These are phyloP conservation scores for Recurvirostra avosetta DNA, from an alignment of 2,113 vertebrate genomes.

Conservation along the genomic window DNA sequence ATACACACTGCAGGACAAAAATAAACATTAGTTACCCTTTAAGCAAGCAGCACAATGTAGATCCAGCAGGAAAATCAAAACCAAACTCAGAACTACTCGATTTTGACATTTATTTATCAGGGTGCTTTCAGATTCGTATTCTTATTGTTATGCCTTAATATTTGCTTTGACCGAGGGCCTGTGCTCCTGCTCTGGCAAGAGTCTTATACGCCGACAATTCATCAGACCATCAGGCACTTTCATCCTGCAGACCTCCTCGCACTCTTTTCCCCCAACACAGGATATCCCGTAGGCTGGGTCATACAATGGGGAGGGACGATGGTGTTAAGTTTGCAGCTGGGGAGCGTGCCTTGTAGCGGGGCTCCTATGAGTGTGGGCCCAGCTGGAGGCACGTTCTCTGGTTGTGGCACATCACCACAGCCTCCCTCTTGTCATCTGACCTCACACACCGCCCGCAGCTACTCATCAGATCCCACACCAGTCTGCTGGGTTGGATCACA, in stretches of 20 bases:
- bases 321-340: background rate
- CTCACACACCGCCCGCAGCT: background rate
- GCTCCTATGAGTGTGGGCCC: constrained; percentile 14
- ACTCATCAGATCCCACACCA: background rate
- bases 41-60: background rate
- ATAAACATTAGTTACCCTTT: background rate
- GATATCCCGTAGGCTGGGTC: constrained; percentile 7
- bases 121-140: background rate
- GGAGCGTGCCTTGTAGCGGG: constrained; percentile 20
- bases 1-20: constrained; percentile 21
- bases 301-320: background rate
- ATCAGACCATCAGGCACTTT: background rate
- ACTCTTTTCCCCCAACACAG: background rate
- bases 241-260: background rate
- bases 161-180: background rate
- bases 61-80: constrained; percentile 24
- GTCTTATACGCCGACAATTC: background rate
- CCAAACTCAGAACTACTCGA: background rate
- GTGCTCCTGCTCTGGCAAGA: constrained; percentile 19
- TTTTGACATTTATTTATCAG: background rate
- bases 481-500: background rate
- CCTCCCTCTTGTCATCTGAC: background rate
- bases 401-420: background rate
- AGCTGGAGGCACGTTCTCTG: constrained; percentile 13
- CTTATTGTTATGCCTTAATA: background rate